Percentiles rank a stretch among this genome's conserved stretches.
These are phyloP conservation scores for Galbula dea DNA, from an alignment of 2,113 vertebrate genomes.

Conservation along the genomic window DNA sequence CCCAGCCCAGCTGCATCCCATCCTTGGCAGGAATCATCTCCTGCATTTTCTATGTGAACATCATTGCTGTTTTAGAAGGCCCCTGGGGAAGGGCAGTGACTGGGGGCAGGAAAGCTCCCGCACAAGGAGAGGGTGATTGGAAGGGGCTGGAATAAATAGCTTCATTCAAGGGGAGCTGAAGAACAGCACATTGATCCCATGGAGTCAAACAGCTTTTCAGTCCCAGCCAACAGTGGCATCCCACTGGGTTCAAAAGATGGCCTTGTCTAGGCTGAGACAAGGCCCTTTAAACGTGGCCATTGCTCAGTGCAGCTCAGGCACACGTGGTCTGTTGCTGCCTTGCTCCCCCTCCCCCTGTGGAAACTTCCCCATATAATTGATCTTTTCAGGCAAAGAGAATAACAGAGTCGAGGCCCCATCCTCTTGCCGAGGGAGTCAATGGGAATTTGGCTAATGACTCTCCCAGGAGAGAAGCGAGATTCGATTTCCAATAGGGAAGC, in stretches of 20 bases:
- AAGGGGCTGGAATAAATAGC: conserved; percentile 54
- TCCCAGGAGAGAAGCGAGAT: background rate
- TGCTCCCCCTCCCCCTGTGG: background rate
- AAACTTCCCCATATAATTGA: conserved; percentile 44
- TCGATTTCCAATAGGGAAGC: background rate
- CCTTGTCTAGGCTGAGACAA: conserved; percentile 60
- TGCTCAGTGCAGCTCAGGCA: conserved; percentile 18
- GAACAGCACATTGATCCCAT: conserved; percentile 45
- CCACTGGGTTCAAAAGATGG: conserved; percentile 60
- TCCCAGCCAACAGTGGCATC: conserved; percentile 15
- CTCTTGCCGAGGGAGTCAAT: background rate
- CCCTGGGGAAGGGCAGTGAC: background rate
- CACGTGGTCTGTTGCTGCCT: background rate
- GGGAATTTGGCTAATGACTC: background rate
- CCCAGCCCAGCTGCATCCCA: background rate
- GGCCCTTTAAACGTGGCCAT: conserved; percentile 34
- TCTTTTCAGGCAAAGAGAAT: conserved; percentile 36
- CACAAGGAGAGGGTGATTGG: background rate
- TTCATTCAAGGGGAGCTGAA: conserved; percentile 60
- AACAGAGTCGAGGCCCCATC: background rate
- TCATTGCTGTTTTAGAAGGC: background rate
- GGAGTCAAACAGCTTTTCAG: conserved; percentile 51
- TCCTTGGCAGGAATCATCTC: background rate
- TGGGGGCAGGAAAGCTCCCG: background rate
- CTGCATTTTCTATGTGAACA: background rate